Conservation (phyloP, 2,888 invertebrate species). For the Cheilosia grossa region DNA sequence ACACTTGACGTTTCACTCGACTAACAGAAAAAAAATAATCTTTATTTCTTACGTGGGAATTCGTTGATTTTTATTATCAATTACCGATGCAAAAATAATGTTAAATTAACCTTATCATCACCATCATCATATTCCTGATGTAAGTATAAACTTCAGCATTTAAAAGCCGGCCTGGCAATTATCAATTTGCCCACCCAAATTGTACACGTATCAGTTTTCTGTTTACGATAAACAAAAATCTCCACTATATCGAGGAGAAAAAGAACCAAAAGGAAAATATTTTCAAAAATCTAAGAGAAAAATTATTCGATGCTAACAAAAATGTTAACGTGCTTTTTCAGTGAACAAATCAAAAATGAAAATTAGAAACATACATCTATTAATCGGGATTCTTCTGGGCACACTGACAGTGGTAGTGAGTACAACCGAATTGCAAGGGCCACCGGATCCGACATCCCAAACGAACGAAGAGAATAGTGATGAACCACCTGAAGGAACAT, state of each 20-base stretch:
- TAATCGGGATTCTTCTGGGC: conserved; percentile 58
- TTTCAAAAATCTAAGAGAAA: conserved; percentile 33
- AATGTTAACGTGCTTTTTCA: conserved; percentile 11
- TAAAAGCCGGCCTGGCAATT: not conserved
- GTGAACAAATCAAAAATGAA: conserved; percentile 61
- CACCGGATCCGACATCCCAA: conserved; percentile 47
- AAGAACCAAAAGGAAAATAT: conserved; percentile 19
- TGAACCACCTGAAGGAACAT: conserved; percentile 25
- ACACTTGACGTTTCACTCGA: conserved; percentile 50
- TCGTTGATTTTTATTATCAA: conserved; percentile 57
- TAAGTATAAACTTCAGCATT: conserved; percentile 38
- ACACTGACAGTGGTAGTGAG: conserved; percentile 26
- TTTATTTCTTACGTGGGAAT: conserved; percentile 74
- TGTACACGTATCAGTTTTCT: conserved; percentile 71
- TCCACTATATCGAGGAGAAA: conserved; percentile 27
- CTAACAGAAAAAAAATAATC: conserved; percentile 64
- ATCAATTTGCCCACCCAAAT: not conserved
- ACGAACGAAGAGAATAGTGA: conserved; percentile 32
- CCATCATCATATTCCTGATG: conserved; percentile 59
- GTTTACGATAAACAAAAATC: conserved; percentile 67
- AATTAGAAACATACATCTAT: conserved; percentile 61
- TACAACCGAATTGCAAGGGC: conserved; percentile 62
- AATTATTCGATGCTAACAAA: not conserved
- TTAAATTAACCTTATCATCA: conserved; percentile 55
- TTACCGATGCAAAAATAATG: conserved; percentile 64